Conservation (phyloP, 2,888 invertebrate species). For the Cynaeus angustus region DNA sequence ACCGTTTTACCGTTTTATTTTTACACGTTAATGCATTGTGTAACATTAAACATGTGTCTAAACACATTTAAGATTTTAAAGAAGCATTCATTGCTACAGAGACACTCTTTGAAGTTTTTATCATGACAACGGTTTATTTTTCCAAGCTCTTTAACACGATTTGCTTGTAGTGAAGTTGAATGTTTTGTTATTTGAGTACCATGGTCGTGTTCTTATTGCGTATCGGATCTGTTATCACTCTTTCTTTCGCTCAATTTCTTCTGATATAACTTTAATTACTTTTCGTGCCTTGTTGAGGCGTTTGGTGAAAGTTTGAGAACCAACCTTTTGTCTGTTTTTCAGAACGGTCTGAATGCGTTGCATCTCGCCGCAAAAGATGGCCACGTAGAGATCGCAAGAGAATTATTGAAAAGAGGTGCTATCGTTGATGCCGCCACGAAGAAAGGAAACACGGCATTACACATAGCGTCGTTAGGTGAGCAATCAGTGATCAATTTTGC, state of each 20-base stretch:
- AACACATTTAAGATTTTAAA: background rate
- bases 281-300: background rate
- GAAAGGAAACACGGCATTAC: slow-evolving; percentile 99
- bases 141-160: background rate
- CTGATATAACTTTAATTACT: background rate
- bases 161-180: background rate
- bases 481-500: background rate
- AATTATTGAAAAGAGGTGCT: slow-evolving; percentile 94
- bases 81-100: background rate
- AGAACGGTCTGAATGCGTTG: slow-evolving; percentile 99
- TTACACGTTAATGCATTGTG: background rate
- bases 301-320: slow-evolving; percentile 16
- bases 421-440: slow-evolving; percentile 98
- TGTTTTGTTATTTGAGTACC: background rate
- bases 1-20: background rate
- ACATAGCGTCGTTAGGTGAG: slow-evolving; percentile 91
- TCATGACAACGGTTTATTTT: background rate
- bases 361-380: slow-evolving; percentile 99
- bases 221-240: background rate
- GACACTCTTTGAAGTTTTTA: background rate
- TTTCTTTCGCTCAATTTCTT: background rate
- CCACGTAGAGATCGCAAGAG: slow-evolving; percentile 94
- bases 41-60: slow-evolving; percentile 1
- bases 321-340: slow-evolving; percentile 61
- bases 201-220: no score